Conservation (phyloP, 2,113 vertebrate species). For the Carollia perspicillata region DNA sequence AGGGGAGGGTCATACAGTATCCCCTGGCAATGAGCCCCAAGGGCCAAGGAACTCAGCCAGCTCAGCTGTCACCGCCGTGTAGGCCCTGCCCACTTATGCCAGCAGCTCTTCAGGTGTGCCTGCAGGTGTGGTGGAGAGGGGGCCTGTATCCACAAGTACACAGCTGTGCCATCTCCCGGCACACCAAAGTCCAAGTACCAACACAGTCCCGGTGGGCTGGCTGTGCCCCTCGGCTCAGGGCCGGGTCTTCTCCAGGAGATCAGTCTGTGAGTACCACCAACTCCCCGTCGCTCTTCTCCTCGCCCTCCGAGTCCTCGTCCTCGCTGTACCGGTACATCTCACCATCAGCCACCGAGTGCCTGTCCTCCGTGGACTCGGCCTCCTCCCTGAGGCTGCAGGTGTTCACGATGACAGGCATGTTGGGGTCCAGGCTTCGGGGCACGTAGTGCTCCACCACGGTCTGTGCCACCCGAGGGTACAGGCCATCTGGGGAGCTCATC, state of each 20-base stretch:
- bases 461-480: slow-evolving; percentile 86
- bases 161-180: neutral
- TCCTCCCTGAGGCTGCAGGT: slow-evolving; percentile 82
- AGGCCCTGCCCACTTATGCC: neutral
- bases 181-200: slow-evolving; percentile 44
- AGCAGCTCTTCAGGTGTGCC: neutral
- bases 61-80: slow-evolving; percentile 6
- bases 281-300: slow-evolving; percentile 93
- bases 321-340: slow-evolving; percentile 91
- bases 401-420: slow-evolving; percentile 85
- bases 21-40: neutral
- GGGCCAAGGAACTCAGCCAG: neutral
- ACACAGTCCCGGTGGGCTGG: neutral
- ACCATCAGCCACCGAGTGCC: slow-evolving; percentile 74
- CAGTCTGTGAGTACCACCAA: slow-evolving; percentile 95
- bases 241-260: slow-evolving; percentile 17
- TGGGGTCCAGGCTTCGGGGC: slow-evolving; percentile 83
- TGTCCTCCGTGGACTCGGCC: slow-evolving; percentile 70
- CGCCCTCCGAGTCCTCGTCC: slow-evolving; percentile 91
- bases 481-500: slow-evolving; percentile 82
- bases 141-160: slow-evolving; percentile 3
- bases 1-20: neutral
- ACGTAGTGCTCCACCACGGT: slow-evolving; percentile 90
- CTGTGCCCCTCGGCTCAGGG: neutral
- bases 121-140: neutral